phyloP scores from a whole-genome alignment of 2,113 vertebrate genomes.

The Urocynchramus pylzowi region DNA sequence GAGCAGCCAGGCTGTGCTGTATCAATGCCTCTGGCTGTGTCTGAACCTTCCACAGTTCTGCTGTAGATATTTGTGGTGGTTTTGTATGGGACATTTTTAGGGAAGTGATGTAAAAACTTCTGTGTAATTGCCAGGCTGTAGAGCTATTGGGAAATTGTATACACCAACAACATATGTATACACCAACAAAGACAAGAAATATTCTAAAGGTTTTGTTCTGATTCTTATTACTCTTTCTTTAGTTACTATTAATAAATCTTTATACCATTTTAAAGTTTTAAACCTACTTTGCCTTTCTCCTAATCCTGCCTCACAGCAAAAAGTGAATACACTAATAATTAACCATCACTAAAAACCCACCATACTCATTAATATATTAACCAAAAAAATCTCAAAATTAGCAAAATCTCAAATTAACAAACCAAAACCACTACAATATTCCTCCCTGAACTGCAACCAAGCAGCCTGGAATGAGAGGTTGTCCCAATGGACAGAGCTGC shows the following conservation, averaged over 20 bases:
- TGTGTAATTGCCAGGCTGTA: neutral
- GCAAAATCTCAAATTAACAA: neutral
- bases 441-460: neutral
- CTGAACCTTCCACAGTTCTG: accelerated
- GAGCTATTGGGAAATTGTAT: neutral
- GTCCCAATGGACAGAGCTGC: neutral
- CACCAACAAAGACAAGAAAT: neutral
- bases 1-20: neutral
- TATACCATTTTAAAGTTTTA: neutral
- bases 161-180: neutral
- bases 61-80: neutral
- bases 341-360: neutral
- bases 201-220: neutral
- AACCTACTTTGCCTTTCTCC: neutral
- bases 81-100: neutral
- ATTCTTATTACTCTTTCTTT: neutral
- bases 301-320: neutral
- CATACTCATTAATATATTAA: neutral
- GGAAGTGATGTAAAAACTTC: neutral
- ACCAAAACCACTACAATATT: neutral
- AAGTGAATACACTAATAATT: neutral
- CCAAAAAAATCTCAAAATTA: neutral
- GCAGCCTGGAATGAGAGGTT: neutral
- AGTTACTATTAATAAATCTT: neutral
- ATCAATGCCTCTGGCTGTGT: neutral